Conservation (phyloP, 1,140 invertebrate genomes). For the Carposina sasakii region DNA sequence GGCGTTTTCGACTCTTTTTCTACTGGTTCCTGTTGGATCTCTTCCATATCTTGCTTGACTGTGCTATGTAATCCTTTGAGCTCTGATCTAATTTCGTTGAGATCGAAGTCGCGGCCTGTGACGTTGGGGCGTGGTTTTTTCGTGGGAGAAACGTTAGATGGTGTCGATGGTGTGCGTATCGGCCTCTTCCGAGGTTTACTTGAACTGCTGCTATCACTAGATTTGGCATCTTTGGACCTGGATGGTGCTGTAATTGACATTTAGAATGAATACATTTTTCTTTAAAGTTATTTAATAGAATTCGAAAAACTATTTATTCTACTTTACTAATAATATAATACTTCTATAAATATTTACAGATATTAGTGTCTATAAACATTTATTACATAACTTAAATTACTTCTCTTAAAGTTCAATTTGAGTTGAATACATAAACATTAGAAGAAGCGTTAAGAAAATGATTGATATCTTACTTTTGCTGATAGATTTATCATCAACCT, state of each 20-base stretch:
- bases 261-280: conserved; percentile 12
- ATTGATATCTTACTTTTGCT: conserved; percentile 43
- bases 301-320: no score
- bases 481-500: conserved; percentile 50
- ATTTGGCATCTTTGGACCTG: conserved; percentile 53
- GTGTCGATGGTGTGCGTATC: conserved; percentile 42
- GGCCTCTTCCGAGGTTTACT: conserved; percentile 59
- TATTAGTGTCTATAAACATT: no score
- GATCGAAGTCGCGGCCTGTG: conserved; percentile 80
- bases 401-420: no score
- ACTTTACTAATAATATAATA: no score
- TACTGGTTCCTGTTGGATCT: conserved; percentile 57
- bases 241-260: conserved; percentile 52
- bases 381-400: no score
- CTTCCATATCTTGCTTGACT: conserved; percentile 62
- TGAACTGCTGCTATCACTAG: conserved; percentile 54
- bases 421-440: no score
- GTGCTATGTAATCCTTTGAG: conserved; percentile 83
- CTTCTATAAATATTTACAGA: no score
- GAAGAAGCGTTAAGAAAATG: no score
- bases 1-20: conserved; percentile 45
- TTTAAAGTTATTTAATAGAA: conserved; percentile 5
- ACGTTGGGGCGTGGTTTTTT: conserved; percentile 45
- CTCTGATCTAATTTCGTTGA: conserved; percentile 88
- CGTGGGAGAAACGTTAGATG: conserved; percentile 35